Percentiles rank a stretch among this genome's conserved stretches.
These are phyloP conservation scores for Cassiopea xamachana DNA, from an alignment of 30 jellyfish, hydroid and myxozoan genomes.

Conservation along the genomic window DNA sequence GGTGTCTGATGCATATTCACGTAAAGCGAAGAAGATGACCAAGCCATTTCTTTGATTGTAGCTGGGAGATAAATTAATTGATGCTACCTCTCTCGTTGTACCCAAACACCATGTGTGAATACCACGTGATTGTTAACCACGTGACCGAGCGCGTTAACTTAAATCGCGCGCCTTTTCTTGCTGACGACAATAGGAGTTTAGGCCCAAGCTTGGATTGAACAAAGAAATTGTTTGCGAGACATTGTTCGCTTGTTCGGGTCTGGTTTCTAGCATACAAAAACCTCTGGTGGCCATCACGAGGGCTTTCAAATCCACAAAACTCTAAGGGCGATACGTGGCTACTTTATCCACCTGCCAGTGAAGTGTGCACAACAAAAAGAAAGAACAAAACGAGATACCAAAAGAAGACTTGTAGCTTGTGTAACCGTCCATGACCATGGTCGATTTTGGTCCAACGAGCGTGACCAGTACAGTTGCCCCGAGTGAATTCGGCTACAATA, in stretches of 20 bases:
- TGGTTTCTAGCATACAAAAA: constrained; percentile 50
- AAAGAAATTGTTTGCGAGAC: constrained; percentile 66
- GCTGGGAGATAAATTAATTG: neutral
- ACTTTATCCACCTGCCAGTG: constrained; percentile 79
- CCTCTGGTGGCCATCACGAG: constrained; percentile 85
- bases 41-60: neutral
- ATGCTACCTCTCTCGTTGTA: constrained; percentile 12
- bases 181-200: constrained; percentile 67
- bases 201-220: constrained; percentile 68
- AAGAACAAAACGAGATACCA: constrained; percentile 43
- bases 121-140: constrained; percentile 55
- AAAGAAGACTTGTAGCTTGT: constrained; percentile 78
- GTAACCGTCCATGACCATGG: constrained; percentile 98
- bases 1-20: neutral
- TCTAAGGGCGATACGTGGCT: constrained; percentile 75
- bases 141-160: constrained; percentile 66
- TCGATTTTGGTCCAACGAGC: constrained; percentile 99
- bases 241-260: constrained; percentile 58
- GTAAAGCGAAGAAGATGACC: neutral
- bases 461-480: constrained; percentile 89
- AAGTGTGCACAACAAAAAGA: constrained; percentile 79
- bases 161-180: constrained; percentile 67
- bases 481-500: constrained; percentile 84
- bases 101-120: constrained; percentile 16
- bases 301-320: constrained; percentile 71